Evolutionary conservation across 2,888 invertebrate genomes (phyloP), one percentile per base, ranked within the genome.

Genomic region (Microdon myrmicae): DNA sequence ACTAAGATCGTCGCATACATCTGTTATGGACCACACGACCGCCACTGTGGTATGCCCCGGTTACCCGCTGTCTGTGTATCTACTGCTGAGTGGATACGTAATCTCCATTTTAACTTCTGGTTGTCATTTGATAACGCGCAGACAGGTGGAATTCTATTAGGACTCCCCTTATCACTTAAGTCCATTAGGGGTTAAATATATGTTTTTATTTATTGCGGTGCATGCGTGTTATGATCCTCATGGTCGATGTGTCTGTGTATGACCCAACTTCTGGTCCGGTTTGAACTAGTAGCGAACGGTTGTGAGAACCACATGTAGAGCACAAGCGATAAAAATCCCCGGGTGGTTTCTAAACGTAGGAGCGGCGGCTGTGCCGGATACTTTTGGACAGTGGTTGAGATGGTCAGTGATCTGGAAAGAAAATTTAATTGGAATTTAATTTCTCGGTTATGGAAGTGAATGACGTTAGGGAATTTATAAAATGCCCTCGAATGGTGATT

Each of bases 151-250:
- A 60, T 67, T 59, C 59, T 67, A 67, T 67, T 67, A 49, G 51
- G 60, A 60, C 58, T 55, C 38, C 43, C 34, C 68, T 70, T 70
- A 70, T 70, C 70, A 64, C 39, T 68, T 67, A 68, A 70, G 68
- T 70, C 70, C 70, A 70, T 70, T 70, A 70, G 70, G 68, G 70
- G 69, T 70, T 70, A 70, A 70, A 69, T 68, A 58, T 64, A 58
- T 51, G 64, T 58, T 51, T 64, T 64, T 58, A 56, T 64, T 64
- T 64, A 64, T 58, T 58, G 64, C 58, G 26, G 31, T 31, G 19
- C 51, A 38, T 51, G 41, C 31, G 37, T 58, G 41, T 45, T 45
- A 45, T 39, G 60, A 49, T 60, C 31, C 26, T 23, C 35, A 28
- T 34, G 16, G 45, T 37, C 12, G 44, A 20, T 16, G 13, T 31